phyloP scores from a whole-genome alignment of 2,797 vertebrate genomes.

The Neoniphon sammara region DNA sequence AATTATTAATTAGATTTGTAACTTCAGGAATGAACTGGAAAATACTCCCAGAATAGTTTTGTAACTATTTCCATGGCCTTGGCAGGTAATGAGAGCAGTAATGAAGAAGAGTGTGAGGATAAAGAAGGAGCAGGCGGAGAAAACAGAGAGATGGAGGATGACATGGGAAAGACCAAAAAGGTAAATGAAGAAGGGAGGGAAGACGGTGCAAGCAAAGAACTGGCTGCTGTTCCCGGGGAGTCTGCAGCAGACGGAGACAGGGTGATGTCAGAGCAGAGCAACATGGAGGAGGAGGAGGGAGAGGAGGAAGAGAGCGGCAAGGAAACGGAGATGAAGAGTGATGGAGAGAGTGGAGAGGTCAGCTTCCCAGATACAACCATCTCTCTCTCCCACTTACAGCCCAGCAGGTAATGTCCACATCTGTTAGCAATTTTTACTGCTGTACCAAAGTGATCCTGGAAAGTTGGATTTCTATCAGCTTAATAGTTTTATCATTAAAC shows the following conservation, averaged over 20 bases:
- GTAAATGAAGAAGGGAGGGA: slow-evolving; percentile 71
- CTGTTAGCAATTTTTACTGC: neutral
- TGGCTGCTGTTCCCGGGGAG: slow-evolving; percentile 29
- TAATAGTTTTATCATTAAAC: neutral
- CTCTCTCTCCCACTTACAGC: slow-evolving; percentile 91
- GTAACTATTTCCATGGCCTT: neutral
- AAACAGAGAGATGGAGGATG: slow-evolving; percentile 48
- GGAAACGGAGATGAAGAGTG: slow-evolving; percentile 50
- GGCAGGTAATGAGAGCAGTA: slow-evolving; percentile 81
- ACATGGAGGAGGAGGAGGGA: slow-evolving; percentile 36
- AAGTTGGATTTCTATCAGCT: neutral
- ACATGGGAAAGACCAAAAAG: slow-evolving; percentile 28
- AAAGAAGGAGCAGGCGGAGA: slow-evolving; percentile 36
- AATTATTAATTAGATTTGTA: neutral
- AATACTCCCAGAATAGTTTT: neutral
- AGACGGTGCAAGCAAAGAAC: slow-evolving; percentile 36
- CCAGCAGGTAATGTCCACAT: slow-evolving; percentile 83
- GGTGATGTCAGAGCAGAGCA: slow-evolving; percentile 12
- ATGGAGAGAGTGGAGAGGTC: slow-evolving; percentile 72
- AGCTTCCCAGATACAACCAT: slow-evolving; percentile 93
- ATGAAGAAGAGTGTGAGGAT: slow-evolving; percentile 73
- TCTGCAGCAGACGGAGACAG: slow-evolving; percentile 2
- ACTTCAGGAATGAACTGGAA: neutral
- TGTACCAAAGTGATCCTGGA: neutral
- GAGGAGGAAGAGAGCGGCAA: slow-evolving; percentile 53